Conservation (phyloP, 2,888 invertebrate genomes). For the Mylabris sibirica region DNA sequence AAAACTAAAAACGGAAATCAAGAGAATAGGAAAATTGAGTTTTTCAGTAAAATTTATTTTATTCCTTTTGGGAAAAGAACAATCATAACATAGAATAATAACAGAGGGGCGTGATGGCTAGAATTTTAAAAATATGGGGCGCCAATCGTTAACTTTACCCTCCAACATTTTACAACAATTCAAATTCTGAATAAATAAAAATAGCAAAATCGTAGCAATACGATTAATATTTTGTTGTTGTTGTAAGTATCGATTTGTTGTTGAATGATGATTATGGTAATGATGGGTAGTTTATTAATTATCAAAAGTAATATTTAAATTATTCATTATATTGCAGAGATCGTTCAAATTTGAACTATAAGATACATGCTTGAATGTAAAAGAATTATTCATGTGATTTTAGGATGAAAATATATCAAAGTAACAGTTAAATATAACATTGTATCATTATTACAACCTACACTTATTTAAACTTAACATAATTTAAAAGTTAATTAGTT, state of each 20-base stretch:
- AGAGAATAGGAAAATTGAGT: not conserved
- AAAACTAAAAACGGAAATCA: constrained; percentile 11
- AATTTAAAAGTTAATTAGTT: not conserved
- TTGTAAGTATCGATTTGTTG: not conserved
- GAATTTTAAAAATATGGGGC: constrained; percentile 26
- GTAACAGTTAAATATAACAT: not conserved
- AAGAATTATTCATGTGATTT: constrained; percentile 22
- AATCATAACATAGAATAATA: constrained; percentile 19
- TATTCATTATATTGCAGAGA: constrained; percentile 5
- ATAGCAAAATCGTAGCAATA: not conserved
- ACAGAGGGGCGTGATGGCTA: not conserved
- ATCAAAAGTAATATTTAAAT: constrained; percentile 13
- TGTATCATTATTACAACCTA: constrained; percentile 4
- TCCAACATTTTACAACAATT: constrained; percentile 9
- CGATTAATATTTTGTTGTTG: too few species aligned
- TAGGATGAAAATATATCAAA: not conserved
- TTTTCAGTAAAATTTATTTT: constrained; percentile 15
- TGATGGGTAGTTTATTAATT: constrained; percentile 19
- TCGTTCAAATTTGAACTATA: constrained; percentile 19
- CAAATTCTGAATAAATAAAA: not conserved
- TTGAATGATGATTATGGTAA: not conserved
- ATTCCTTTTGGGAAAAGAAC: constrained; percentile 1
- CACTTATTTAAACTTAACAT: not conserved
- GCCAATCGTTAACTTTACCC: constrained; percentile 15
- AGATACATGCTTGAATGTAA: constrained; percentile 14